Evolutionary conservation across 2,113 vertebrate genomes (phyloP).

Genomic region (Microtus pennsylvanicus): DNA sequence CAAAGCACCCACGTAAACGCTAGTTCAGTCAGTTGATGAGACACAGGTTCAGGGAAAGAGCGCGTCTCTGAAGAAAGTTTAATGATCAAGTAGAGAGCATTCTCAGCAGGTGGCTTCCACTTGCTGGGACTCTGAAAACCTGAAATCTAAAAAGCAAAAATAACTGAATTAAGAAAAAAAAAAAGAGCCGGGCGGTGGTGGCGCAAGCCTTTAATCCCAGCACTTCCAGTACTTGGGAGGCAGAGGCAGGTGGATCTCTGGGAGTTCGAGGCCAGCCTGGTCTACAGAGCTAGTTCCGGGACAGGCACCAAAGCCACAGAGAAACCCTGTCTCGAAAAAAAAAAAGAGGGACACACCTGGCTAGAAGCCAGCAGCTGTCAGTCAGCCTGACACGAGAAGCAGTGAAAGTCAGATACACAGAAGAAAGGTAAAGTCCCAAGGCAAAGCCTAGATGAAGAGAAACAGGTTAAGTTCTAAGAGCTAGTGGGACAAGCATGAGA

Average conservation of each 20-base stretch:
- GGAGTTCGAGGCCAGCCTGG: no score
- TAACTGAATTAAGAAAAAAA: no score
- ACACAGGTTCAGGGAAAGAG: background rate
- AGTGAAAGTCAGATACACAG: background rate
- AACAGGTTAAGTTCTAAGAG: background rate
- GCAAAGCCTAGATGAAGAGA: background rate
- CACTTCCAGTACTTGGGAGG: no score
- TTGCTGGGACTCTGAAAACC: no score
- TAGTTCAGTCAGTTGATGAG: background rate
- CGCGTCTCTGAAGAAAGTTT: background rate
- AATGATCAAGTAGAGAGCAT: background rate
- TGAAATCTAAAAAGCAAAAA: no score
- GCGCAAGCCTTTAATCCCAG: no score
- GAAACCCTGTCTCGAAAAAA: no score
- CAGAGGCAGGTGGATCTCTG: no score
- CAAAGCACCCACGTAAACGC: background rate
- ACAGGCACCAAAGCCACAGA: no score
- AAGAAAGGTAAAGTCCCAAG: background rate
- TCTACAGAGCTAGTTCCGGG: no score
- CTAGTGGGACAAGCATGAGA: background rate
- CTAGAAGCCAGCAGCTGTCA: background rate
- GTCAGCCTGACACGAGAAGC: background rate
- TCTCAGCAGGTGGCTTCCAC: no score
- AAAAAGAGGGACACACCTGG: background rate
- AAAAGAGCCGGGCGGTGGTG: no score